Evolutionary conservation across 2,888 invertebrate genomes (phyloP), one percentile per base, ranked within the genome.

Genomic region (Diplolepis rosae): DNA sequence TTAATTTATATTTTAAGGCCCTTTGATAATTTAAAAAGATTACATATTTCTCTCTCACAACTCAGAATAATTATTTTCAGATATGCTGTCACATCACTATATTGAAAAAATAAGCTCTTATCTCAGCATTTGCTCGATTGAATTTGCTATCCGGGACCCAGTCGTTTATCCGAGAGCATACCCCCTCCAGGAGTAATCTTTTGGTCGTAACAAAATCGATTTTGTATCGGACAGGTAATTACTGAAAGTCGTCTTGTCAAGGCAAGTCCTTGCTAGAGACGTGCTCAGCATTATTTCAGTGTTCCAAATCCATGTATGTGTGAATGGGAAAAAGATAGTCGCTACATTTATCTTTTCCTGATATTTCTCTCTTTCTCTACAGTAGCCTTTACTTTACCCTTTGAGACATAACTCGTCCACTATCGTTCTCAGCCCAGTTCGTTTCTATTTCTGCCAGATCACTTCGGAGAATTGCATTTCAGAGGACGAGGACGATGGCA

Each of bases 141-240:
- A 24, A 27, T 39, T 39, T 24, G 22, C 24, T 11, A 39, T 61
- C 9, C 27, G 13, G 22, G 50, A 22, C 32, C 11, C 2, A 39
- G 24, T 39, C 61, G 61, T 61, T 61, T 39, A 61, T 22, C 1
- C 45, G 18, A 61, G 6, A 24, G 35, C 61, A 61, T 61, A 61
- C 35, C 24, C 27, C 39, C 35, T 22, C 32, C 5, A 18, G 32
- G 27, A 13, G 51, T 30, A 35, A 56, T 35, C 35, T 56, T 35
- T 56, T 35, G 35, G 56, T n/a, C 22, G 24, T 56, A 56, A 56
- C 77, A 78, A 81, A 81, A 85, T 84, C 82, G 81, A 84, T 83
- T 84, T 85, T 84, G 82, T 79, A 80, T 82, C 78, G 80, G 83
- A 83, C 84, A 80, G 83, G 81, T 84, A 84, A 86, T 87, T 84